Evolutionary conservation across 2,888 invertebrate species (phyloP).

Genomic region (Agrochola litura): DNA sequence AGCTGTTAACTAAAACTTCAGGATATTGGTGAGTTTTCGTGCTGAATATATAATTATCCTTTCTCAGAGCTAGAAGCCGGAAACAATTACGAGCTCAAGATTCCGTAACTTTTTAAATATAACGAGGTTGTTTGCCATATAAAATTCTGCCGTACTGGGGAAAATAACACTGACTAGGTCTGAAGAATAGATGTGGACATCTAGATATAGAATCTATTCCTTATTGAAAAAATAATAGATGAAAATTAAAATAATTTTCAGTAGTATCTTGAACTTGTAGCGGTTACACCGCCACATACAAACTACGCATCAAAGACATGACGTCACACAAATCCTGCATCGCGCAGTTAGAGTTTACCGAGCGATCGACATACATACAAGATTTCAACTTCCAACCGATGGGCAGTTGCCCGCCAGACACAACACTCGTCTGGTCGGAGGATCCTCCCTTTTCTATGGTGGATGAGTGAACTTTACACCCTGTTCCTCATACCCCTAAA

Average conservation of each 20-base stretch:
- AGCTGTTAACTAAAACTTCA: background rate
- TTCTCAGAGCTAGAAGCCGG: background rate
- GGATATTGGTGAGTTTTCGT: background rate
- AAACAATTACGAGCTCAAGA: background rate
- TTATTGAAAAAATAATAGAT: background rate
- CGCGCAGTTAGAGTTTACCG: no score
- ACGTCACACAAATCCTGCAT: no score
- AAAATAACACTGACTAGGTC: background rate
- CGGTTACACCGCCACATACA: no score
- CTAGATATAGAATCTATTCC: background rate
- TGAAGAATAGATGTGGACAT: background rate
- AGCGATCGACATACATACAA: no score
- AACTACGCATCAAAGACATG: no score
- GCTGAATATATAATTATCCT: background rate
- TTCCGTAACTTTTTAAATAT: background rate
- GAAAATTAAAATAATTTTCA: background rate
- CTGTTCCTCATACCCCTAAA: no score
- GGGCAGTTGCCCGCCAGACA: no score
- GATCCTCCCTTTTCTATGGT: no score
- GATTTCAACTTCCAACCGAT: no score
- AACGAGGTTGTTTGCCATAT: background rate
- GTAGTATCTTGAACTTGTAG: background rate
- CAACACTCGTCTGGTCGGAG: no score
- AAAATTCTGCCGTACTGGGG: background rate
- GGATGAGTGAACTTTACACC: no score